A percentile compares a stretch with the other conserved stretches of the same genome.
Conservation (phyloP, 2,113 vertebrate genomes). For the Casuarius casuarius region DNA sequence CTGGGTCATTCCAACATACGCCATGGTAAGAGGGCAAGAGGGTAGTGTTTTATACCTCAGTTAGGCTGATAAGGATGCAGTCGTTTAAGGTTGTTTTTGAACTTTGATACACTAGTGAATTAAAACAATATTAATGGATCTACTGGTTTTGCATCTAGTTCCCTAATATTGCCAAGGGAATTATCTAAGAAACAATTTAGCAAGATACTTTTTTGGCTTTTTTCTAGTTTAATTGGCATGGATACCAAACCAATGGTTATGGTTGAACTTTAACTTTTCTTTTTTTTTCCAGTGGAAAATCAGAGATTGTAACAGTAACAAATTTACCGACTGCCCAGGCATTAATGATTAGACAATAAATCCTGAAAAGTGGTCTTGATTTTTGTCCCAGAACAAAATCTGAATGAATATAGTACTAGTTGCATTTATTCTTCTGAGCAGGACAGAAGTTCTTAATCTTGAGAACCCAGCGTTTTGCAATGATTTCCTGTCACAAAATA, state of each 20-base stretch:
- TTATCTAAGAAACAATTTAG: neutral
- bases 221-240: constrained; percentile 1
- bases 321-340: neutral
- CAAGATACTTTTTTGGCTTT: neutral
- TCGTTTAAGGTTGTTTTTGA: neutral
- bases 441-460: neutral
- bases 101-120: neutral
- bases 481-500: constrained; percentile 57
- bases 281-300: constrained; percentile 11
- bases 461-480: constrained; percentile 4
- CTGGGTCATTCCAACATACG: neutral
- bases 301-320: constrained; percentile 28
- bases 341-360: constrained; percentile 43
- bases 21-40: neutral
- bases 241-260: neutral
- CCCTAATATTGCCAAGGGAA: neutral
- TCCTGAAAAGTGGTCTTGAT: constrained; percentile 24
- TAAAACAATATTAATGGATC: neutral
- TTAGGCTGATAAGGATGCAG: neutral
- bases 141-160: neutral
- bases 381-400: constrained; percentile 40
- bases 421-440: neutral
- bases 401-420: accelerated
- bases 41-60: neutral
- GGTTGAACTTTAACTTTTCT: constrained; percentile 56